These are phyloP conservation scores for Dissostichus mawsoni DNA, from an alignment of 2,113 vertebrate genomes.

Conservation along the genomic window DNA sequence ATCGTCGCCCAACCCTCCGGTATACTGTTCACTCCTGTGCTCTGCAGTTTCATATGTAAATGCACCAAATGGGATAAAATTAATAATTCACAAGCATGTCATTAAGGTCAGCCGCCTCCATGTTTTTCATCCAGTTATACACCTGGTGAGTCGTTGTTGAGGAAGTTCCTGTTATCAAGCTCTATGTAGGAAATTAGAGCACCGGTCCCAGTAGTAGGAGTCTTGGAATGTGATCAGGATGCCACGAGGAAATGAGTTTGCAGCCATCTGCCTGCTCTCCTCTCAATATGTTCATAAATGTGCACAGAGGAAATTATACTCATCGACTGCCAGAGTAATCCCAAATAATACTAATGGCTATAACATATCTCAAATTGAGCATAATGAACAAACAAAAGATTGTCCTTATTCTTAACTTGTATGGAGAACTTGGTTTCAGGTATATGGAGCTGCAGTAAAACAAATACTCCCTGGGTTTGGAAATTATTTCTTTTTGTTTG, in stretches of 20 bases:
- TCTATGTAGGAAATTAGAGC: constrained; percentile 67
- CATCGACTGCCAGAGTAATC: constrained; percentile 17
- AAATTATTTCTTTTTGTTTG: neutral
- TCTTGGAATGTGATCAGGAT: constrained; percentile 68
- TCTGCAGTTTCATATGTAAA: constrained; percentile 44
- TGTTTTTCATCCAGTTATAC: constrained; percentile 55
- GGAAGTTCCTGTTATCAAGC: constrained; percentile 53
- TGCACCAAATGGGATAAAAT: constrained; percentile 49
- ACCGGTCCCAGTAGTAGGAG: constrained; percentile 58
- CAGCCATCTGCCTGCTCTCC: constrained; percentile 70
- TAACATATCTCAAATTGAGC: neutral
- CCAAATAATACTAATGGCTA: neutral
- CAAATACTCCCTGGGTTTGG: neutral
- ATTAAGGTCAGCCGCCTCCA: constrained; percentile 41
- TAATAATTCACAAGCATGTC: constrained; percentile 61
- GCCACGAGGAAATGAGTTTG: constrained; percentile 58
- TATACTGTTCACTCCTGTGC: constrained; percentile 9
- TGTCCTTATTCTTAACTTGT: neutral
- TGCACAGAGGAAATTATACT: constrained; percentile 20
- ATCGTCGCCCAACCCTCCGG: neutral
- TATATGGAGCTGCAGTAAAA: neutral
- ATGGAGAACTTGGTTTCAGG: neutral
- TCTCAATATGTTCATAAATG: constrained; percentile 59
- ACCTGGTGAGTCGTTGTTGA: constrained; percentile 57
- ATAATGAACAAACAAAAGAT: neutral